Evolutionary conservation across 2,113 vertebrate genomes (phyloP).

Genomic region (Paedocypris sp.): DNA sequence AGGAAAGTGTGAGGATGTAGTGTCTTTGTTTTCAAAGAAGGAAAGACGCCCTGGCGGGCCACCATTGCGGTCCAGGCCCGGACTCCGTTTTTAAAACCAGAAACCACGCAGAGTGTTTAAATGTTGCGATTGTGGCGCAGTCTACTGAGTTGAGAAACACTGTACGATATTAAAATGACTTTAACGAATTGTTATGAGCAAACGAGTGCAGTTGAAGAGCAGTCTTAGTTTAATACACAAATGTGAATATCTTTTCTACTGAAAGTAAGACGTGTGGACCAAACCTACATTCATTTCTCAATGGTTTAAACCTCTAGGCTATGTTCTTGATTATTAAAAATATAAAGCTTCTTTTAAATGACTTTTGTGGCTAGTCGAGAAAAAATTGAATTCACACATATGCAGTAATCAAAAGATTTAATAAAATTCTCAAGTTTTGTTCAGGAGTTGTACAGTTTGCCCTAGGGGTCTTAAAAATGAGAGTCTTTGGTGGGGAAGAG

Average conservation of each 20-base stretch:
- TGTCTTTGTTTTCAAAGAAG: slow-evolving; percentile 76
- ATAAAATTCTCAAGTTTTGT: not conserved
- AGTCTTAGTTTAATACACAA: slow-evolving; percentile 13
- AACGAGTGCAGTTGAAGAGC: not conserved
- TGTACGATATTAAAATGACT: not conserved
- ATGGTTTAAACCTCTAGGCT: slow-evolving; percentile 1
- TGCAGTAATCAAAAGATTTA: not conserved
- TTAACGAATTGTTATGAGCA: not conserved
- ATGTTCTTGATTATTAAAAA: no score
- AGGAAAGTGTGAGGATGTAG: slow-evolving; percentile 33
- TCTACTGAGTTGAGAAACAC: slow-evolving; percentile 1
- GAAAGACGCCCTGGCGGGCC: slow-evolving; percentile 73
- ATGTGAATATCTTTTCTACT: slow-evolving; percentile 20
- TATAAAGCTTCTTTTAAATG: not conserved
- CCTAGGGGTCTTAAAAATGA: not conserved
- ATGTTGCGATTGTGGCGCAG: slow-evolving; percentile 10
- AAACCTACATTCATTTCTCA: slow-evolving; percentile 30
- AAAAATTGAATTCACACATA: not conserved
- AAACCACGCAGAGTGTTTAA: slow-evolving; percentile 69
- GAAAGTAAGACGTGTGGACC: slow-evolving; percentile 43
- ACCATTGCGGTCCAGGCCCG: slow-evolving; percentile 40
- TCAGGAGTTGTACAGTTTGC: not conserved
- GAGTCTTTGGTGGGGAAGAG: not conserved
- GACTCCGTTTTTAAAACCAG: slow-evolving; percentile 63
- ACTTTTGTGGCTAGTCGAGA: not conserved